Percentiles rank a stretch among this genome's conserved stretches.
Evolutionary conservation across 2,888 invertebrate genomes (phyloP).

Genomic region (Dyspetes luteomarginatus): DNA sequence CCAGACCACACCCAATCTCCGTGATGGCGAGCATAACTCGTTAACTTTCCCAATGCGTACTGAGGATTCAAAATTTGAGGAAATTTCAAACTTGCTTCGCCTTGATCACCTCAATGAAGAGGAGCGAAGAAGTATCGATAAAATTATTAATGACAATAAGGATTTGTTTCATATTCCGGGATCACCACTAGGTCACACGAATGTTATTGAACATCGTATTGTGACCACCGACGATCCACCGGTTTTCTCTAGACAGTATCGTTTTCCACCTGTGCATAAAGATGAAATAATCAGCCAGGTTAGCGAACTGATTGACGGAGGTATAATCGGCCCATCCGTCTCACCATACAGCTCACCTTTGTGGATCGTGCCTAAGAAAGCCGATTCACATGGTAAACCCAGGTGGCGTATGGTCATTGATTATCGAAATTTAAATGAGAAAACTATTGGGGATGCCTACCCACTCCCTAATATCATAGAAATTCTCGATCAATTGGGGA

Average conservation of each 20-base stretch:
- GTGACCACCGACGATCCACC: neutral
- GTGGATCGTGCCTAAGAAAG: slow-evolving; percentile 7
- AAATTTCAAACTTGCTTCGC: neutral
- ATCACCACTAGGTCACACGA: neutral
- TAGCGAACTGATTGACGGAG: neutral
- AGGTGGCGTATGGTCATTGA: slow-evolving; percentile 45
- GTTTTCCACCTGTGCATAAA: slow-evolving; percentile 18
- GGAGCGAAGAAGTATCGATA: neutral
- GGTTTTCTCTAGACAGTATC: slow-evolving; percentile 6
- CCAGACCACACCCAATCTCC: too few relatives aligned
- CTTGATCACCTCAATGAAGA: neutral
- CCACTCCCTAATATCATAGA: neutral
- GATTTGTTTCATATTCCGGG: neutral
- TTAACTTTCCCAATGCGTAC: too few relatives aligned
- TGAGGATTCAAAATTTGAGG: too few relatives aligned
- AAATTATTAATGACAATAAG: neutral
- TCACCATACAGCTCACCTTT: too few relatives aligned
- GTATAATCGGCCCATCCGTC: too few relatives aligned
- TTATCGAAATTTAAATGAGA: slow-evolving; percentile 9
- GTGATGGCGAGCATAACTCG: too few relatives aligned
- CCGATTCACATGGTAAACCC: slow-evolving; percentile 37
- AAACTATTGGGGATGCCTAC: slow-evolving; percentile 13
- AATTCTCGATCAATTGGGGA: neutral
- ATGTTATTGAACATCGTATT: neutral
- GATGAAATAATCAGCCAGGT: slow-evolving; percentile 4